Evolutionary conservation across 92 coral and sea anemone genomes (phyloP).

Genomic region (Parazoanthus swiftii): DNA sequence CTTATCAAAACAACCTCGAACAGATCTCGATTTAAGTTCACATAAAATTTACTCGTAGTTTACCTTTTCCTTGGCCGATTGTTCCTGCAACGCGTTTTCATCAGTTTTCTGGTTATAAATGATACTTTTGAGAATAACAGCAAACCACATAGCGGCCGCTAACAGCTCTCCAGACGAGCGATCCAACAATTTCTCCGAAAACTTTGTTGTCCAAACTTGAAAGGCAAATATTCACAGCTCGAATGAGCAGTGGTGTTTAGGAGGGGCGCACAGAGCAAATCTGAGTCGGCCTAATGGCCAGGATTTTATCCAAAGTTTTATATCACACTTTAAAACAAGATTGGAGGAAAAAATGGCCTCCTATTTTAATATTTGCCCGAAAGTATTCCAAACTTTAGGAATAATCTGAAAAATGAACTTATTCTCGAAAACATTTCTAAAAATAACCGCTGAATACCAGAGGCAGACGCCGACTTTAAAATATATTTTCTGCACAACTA

Average conservation of each 20-base stretch:
- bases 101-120: constrained; percentile 53
- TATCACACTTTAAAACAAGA: too few species aligned
- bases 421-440: neutral
- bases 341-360: too few species aligned
- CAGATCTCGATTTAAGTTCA: constrained; percentile 11
- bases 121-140: constrained; percentile 7
- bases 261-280: constrained; percentile 14
- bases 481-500: neutral
- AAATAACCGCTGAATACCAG: neutral
- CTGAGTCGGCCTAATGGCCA: neutral
- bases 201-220: constrained; percentile 19
- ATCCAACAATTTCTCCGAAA: constrained; percentile 11
- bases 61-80: constrained; percentile 77
- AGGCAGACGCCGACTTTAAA: neutral
- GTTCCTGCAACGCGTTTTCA: constrained; percentile 87
- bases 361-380: neutral
- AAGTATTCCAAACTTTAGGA: neutral
- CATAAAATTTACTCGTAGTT: neutral
- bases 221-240: constrained; percentile 47
- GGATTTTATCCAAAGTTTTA: neutral
- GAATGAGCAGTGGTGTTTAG: constrained; percentile 10
- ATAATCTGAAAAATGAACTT: neutral
- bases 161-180: constrained; percentile 13
- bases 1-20: constrained; percentile 30
- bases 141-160: constrained; percentile 38